Base-by-base conservation (phyloP, 2,888 invertebrate species). In the Caenorhabditis panamensis region DNA sequence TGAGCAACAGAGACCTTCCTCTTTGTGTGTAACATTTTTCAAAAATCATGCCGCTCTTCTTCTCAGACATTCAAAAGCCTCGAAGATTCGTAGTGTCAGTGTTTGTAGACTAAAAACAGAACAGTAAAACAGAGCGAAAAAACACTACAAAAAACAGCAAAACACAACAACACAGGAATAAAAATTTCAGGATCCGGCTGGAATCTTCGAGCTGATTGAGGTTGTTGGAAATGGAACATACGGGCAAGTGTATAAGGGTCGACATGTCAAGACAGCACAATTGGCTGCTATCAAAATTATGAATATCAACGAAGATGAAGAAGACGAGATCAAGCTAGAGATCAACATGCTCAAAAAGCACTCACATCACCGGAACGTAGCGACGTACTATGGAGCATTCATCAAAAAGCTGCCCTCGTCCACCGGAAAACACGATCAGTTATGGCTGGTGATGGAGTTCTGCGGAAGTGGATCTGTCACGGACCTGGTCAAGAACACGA, bases 211-310 rank as follows among this genome's bases (percentile, higher is more conserved):
- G 92, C 94, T 99, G 84, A 98, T 99, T 91, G 99, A 99, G 94
- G 98, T 99, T 83, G 99, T 99, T 87, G 99, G 99, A 92, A 99
- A 98, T 95, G 99, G 99, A 91, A 99, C 99, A 69, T 99, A 99
- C 93, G 99, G 99, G 88, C 98, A 99, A 94, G 99, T 99, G 78
- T 99, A 98, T 93, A 99, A 99, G 95, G 99, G 99, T 86, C 95
- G 98, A 79, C 99, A 99, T 93, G 98, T 97, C 87, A 98, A 98
- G 94, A 99, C 99, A 88, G 97, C 98, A 87, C 98, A 99, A 93
- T 94, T 99, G 93, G 99, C 98, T 87, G 99, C 99, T 92, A 99
- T 99, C 93, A 99, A 99, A 94, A 97, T 99, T 92, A 99, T 99
- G 99, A 98, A 97, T 93, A 97, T 99, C 91, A 99, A 97, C 88